Base-by-base conservation (phyloP, 2,888 invertebrate genomes). In the Erpobdella octoculata region DNA sequence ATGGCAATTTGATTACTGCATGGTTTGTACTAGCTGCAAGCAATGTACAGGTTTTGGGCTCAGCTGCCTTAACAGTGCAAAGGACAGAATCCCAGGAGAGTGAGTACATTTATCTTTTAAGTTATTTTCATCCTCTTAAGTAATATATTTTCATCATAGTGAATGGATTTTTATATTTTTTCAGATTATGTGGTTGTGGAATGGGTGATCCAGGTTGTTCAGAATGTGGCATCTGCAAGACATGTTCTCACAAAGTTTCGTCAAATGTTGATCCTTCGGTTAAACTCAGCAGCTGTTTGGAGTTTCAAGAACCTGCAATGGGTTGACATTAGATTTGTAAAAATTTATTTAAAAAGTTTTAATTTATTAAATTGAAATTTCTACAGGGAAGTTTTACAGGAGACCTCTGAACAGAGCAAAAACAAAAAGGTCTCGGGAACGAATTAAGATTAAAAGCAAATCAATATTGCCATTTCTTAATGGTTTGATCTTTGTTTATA, bases 1-100 rank as follows among this genome's bases (percentile, higher is more conserved):
- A 12, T 93, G 91, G 90, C 86, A 87, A 73, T 88, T 89, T 73
- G 90, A 91, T 77, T 87, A 89, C 80, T 92, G 92, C 79, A 91
- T 92, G 87, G 88, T 93, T 59, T 96, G 96, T 83, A 89, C 91
- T 1, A 87, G 91, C 71, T 96, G 96, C 81, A 88, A 90, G 9
- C 91, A 94, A 81, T 96, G 96, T 80, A 95, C 95, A 0, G 95
- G 94, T 1, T 93, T 93, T 82, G 91, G 91, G 66, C 89, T 89
- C 76, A 89, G 89, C 66, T 94, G 93, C 82, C 85, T 91, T 72
- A 89, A 89, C 79, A 87, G 89, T 79, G 84, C 90, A 77, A 88
- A 90, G 0, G 90, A 91, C 78, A 86, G 93, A 75, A 87, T 90
- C 81, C 89, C 91, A n/a, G 91, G 91, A 81, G 89, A 90, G 91